phyloP scores from a whole-genome alignment of 2,797 vertebrate species.

The Centropyge bicolor region DNA sequence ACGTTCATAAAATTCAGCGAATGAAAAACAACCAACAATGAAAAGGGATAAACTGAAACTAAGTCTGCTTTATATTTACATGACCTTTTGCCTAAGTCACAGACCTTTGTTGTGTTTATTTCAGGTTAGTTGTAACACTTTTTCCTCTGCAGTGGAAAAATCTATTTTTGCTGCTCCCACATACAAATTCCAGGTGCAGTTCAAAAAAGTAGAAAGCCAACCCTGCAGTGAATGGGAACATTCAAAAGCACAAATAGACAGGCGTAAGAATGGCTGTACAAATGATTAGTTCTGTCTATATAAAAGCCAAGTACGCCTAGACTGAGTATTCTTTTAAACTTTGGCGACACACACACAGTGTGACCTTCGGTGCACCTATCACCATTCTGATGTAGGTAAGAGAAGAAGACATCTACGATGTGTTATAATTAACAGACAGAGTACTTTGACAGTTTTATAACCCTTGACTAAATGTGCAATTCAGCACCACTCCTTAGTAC shows the following conservation, averaged over 20 bases:
- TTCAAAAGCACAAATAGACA: not conserved
- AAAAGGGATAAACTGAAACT: slow-evolving; percentile 23
- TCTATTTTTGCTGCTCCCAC: slow-evolving; percentile 36
- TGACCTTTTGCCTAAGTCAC: slow-evolving; percentile 59
- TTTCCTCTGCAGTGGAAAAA: slow-evolving; percentile 43
- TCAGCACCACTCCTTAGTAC: not conserved
- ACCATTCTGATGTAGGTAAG: not conserved
- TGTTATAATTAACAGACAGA: not conserved
- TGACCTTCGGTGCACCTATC: slow-evolving; percentile 1
- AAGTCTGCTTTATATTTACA: slow-evolving; percentile 3
- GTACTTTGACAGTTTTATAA: not conserved
- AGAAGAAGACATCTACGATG: not conserved
- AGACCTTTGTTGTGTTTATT: slow-evolving; percentile 38
- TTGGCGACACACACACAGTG: not conserved
- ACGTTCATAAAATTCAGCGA: not conserved
- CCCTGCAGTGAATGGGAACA: not conserved
- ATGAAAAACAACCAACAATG: not conserved
- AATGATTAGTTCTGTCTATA: not conserved
- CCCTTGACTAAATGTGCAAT: not conserved
- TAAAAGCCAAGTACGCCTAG: not conserved
- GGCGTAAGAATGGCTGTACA: not conserved
- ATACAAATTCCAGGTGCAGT: slow-evolving; percentile 40
- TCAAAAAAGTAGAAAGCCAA: slow-evolving; percentile 9
- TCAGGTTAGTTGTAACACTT: slow-evolving; percentile 50
- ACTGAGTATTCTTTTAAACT: not conserved